phyloP scores from a whole-genome alignment of 2,888 invertebrate species.

The Apodemia duryi region DNA sequence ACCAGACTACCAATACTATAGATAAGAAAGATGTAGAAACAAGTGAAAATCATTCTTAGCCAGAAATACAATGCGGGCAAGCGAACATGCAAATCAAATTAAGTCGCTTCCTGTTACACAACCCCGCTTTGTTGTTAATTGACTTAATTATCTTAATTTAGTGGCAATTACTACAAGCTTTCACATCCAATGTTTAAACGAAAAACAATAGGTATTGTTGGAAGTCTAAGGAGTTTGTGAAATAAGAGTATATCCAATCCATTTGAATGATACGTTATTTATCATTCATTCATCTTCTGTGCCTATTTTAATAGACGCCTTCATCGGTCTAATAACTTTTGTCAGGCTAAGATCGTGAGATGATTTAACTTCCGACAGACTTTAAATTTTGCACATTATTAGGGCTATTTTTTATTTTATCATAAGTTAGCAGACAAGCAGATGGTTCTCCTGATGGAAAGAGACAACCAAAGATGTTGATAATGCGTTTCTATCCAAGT shows the following conservation, averaged over 20 bases:
- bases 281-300: not conserved
- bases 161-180: not conserved
- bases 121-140: conserved; percentile 18
- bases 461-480: no score
- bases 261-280: not conserved
- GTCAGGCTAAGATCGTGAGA: no score
- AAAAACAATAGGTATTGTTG: conserved; percentile 5
- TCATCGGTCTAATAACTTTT: no score
- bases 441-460: no score
- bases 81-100: conserved; percentile 15
- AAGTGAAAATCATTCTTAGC: not conserved
- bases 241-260: not conserved
- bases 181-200: conserved; percentile 9
- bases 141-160: conserved; percentile 22
- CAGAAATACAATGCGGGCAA: conserved; percentile 8
- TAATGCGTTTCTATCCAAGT: no score
- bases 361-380: no score
- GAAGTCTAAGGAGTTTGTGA: not conserved
- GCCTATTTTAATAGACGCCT: not conserved
- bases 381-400: no score
- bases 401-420: no score
- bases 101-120: conserved; percentile 17
- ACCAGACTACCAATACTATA: no score
- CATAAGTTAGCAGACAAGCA: no score
- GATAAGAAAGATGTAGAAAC: not conserved